Evolutionary conservation across 2,888 invertebrate species (phyloP), one percentile per base, ranked within the genome.

Genomic region (Dysmachus trigonus): DNA sequence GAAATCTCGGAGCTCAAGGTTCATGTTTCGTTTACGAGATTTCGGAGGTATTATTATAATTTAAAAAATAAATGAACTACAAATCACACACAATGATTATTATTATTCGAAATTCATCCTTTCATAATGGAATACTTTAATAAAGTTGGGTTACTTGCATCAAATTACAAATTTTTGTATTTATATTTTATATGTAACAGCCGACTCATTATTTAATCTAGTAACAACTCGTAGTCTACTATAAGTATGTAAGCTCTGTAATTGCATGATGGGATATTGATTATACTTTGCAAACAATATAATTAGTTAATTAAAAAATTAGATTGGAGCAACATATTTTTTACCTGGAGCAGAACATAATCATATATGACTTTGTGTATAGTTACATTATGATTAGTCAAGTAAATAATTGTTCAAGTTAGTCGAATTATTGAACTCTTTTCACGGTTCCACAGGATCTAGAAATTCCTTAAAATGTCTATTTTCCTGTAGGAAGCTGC

Each of bases 21-120:
- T 79, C 53, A 81, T 79, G 33, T 41, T 81, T 81, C 33, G 7
- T 31, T 47, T 27, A 53, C 53, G 62, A 53, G 62, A 81, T 81
- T 81, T 81, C 62, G 35, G n/a, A 53, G 81, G 53, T 81, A 81
- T 81, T 81, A 81, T 53, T 30, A 62, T 81, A 81, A 53, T 53
- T 62, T 31, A 81, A 33, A 81, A 27, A 35, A 73, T 81, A 31
- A 81, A 81, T n/a, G 81, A 81, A 81, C 30, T 73, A 73, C 35
- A 73, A 27, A 73, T 73, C 35, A 31, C 35, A 35, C 18, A 31
- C 51, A 79, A 18, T 81, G 81, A 62, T 53, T 81, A 81, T 47
- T n/a, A n/a, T 81, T 81, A 81, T 53, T 53, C 53, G 18, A 33
- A 53, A 22, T 41, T 76, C 15, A 76, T 76, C 38, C 76, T 76